These are phyloP conservation scores for Biston betularia DNA, from an alignment of 2,888 invertebrate species.

Conservation along the genomic window DNA sequence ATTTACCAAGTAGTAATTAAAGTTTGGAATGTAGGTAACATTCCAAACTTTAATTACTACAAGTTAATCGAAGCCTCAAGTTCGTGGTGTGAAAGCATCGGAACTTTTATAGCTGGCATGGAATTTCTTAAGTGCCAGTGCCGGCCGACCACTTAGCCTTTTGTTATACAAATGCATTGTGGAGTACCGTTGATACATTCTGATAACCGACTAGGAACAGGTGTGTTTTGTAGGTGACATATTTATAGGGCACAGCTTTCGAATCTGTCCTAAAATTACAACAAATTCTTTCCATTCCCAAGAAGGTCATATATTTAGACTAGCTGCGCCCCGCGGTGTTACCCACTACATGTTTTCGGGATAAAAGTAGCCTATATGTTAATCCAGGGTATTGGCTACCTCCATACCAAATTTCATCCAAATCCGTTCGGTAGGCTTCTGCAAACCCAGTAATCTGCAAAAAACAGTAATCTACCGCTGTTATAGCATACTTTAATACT, in stretches of 20 bases:
- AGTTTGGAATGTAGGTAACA: too few relatives aligned
- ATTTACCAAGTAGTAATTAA: slow-evolving; percentile 15
- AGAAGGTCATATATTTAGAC: too few relatives aligned
- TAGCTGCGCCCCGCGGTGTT: too few relatives aligned
- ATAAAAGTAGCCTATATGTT: too few relatives aligned
- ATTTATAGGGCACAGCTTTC: slow-evolving; percentile 1
- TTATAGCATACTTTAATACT: too few relatives aligned
- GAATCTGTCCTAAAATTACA: neutral
- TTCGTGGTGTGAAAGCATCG: slow-evolving; percentile 51
- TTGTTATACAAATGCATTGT: slow-evolving; percentile 65
- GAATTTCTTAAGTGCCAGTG: slow-evolving; percentile 58
- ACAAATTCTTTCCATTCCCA: neutral
- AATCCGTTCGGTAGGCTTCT: too few relatives aligned
- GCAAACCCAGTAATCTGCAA: too few relatives aligned
- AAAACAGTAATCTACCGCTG: neutral
- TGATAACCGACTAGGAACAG: slow-evolving; percentile 48
- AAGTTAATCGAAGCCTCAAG: slow-evolving; percentile 38
- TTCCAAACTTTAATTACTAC: slow-evolving; percentile 27
- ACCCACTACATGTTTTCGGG: too few relatives aligned
- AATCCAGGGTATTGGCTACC: too few relatives aligned
- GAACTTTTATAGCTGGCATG: slow-evolving; percentile 52
- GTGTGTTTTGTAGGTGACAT: slow-evolving; percentile 26
- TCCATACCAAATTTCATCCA: too few relatives aligned
- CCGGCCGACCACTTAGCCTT: slow-evolving; percentile 47
- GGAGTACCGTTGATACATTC: slow-evolving; percentile 58